Evolutionary conservation across 2,797 vertebrate species (phyloP).

Genomic region (Leptodactylus fallax): DNA sequence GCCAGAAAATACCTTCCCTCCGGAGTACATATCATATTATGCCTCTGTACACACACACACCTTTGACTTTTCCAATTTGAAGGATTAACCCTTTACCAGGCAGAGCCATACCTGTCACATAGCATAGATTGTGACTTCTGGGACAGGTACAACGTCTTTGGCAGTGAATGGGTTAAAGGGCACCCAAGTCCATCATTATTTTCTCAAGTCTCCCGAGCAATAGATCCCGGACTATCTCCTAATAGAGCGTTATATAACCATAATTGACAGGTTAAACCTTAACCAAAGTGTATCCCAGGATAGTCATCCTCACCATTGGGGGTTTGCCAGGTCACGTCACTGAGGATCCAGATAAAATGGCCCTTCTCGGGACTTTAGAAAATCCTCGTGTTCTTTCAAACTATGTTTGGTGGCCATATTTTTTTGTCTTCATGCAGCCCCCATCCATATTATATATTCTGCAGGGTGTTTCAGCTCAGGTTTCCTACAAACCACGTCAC

Average conservation of each 20-base stretch:
- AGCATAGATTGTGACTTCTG: not conserved
- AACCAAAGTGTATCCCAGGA: not conserved
- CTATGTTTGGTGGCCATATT: not conserved
- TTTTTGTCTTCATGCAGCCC: too few species aligned
- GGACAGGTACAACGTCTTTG: not conserved
- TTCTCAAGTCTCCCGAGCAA: not conserved
- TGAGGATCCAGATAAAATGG: not conserved
- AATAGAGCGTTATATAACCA: not conserved
- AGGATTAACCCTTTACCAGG: not conserved
- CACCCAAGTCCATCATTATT: not conserved
- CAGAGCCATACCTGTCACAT: not conserved
- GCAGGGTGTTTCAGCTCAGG: too few species aligned
- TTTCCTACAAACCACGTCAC: too few species aligned
- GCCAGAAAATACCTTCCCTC: too few species aligned
- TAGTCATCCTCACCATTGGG: not conserved
- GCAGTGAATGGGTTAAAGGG: not conserved
- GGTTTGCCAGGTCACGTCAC: not conserved
- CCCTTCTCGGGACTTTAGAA: too few species aligned
- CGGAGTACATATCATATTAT: too few species aligned
- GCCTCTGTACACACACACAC: too few species aligned
- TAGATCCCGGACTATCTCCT: not conserved
- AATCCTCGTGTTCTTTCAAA: not conserved
- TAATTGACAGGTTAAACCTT: not conserved
- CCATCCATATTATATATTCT: too few species aligned
- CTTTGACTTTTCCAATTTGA: too few species aligned